Base-by-base conservation (phyloP, 2,113 vertebrate species). In the Platanista minor region DNA sequence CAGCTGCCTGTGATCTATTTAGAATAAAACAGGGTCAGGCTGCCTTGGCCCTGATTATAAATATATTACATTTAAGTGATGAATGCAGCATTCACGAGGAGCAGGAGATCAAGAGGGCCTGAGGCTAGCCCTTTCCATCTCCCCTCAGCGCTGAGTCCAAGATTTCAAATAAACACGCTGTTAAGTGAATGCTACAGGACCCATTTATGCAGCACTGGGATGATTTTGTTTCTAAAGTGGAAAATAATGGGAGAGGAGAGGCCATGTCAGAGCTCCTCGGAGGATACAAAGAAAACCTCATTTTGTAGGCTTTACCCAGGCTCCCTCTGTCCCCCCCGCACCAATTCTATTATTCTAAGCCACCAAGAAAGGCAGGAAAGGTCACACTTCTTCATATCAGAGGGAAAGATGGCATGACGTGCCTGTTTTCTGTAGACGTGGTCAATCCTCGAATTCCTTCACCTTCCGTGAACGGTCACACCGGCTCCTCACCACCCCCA, bases 1-100 rank as follows among this genome's bases (percentile, higher is more conserved):
- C 94, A 52, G 90, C 64, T 93, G 96, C 94, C 96, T 98, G 52
- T 46, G 86, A 97, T 97, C 94, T 98, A 98, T 94, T 98, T 97
- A 95, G 94, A 97, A 98, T 97, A 93, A 97, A 96, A 97, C 61
- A 95, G 74, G 78, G 91, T 97, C 85, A 66, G 31, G 59, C 90
- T 82, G 96, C 74, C 57, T 72, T 98, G 91, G 97, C 57, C 88
- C 90, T 97, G 64, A 72, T 97, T 97, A 96, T 91, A 98, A 97
- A 97, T 97, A 87, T 90, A 97, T 96, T 98, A 96, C 20, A 27
- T 84, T 87, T 85, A 97, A 98, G 86, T 97, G 94, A 95, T 96
- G 64, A 97, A 95, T 78, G 92, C 8, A 3, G 11, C 91, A 81
- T 74, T 98, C 98, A 83, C 15, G 92, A 98, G 95, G 10, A 88